Base-by-base conservation (phyloP, 2,888 invertebrate genomes). In the Andrena hattorfiana region DNA sequence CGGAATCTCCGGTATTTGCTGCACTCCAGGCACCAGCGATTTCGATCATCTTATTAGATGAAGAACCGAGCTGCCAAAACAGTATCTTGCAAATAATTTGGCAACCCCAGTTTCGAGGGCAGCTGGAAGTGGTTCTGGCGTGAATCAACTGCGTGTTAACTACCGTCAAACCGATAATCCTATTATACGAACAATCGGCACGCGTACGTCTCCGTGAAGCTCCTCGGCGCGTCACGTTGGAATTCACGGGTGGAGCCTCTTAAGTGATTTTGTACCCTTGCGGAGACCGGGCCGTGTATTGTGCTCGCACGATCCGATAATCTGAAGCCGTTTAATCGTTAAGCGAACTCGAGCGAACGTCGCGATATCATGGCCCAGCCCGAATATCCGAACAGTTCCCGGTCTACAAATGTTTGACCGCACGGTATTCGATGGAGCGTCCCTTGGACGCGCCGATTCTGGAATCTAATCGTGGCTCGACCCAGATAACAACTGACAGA, bases 391-490 rank as follows among this genome's bases (percentile, higher is more conserved):
- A 85, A 76, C 73, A 75, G 74, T 56, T 49, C 68, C 35, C 67
- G 71, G 71, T 76, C 64, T 64, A 81, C 69, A 72, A 83, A 83
- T 78, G 77, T 85, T 86, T 82, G 85, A 85, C 88, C 87, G 86
- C 86, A 81, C 66, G 78, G 80, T 82, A 85, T 85, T 84, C 74
- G 85, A 85, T 81, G 77, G 70, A 48, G 56, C 73, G 70, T 73
- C 42, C 32, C 59, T 66, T 77, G 80, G 77, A 86, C 80, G 68
- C 78, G 60, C 69, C 85, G 80, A 81, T 84, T 82, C 81, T 51
- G 64, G 81, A 74, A 86, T 87, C 81, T 88, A 87, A 86, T 86
- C 86, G 82, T 63, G 62, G 56, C 85, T 81, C 88, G 80, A 85
- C 76, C 80, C 76, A 83, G 74, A 85, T 86, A 82, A 77, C 72